Evolutionary conservation across 1,140 invertebrate genomes (phyloP), one percentile per base, ranked within the genome.

Genomic region (Reticulitermes speratus): DNA sequence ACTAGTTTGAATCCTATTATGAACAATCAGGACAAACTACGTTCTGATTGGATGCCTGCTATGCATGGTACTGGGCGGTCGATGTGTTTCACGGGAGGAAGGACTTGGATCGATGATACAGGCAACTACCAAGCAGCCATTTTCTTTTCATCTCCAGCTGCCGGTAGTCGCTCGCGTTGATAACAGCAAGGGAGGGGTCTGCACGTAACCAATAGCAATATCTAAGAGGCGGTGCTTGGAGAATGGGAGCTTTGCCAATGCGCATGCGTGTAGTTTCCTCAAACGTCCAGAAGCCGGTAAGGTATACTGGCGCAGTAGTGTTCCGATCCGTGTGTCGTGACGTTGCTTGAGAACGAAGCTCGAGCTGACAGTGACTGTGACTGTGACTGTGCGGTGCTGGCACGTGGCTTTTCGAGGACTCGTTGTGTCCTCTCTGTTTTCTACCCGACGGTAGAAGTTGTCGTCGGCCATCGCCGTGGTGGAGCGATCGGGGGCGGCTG

Each of bases 151-250:
- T 55, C 44, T 48, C 11, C 30, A 38, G 84, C 52, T 88, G 86
- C 87, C 88, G 86, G 87, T 85, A 86, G 88, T 86, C 87, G 88
- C 89, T 87, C 88, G 89, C 88, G 88, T 86, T 86, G 88, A 89
- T 86, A 38, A 85, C 83, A 87, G 86, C 88, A 88, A 85, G 82
- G 83, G 86, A 86, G 87, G 85, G 86, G 82, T 86, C 87, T 87
- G 84, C 84, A 83, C 82, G 85, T 25, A 89, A 87, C 87, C 89
- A 89, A 87, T 91, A 91, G 91, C 91, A 91, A 87, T 88, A 89
- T 88, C 87, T 89, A 89, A 14, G 23, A 30, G 85, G 87, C 90
- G 85, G 45, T 65, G 65, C 65, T 0, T 14, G 65, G 32, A 21
- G 32, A 75, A 44, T 44, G 75, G 59, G 44, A 6, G 59, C 59